Percentiles rank a stretch among this genome's conserved stretches.
Conservation (phyloP, 2,113 vertebrate species). For the Dasyprocta punctata region DNA sequence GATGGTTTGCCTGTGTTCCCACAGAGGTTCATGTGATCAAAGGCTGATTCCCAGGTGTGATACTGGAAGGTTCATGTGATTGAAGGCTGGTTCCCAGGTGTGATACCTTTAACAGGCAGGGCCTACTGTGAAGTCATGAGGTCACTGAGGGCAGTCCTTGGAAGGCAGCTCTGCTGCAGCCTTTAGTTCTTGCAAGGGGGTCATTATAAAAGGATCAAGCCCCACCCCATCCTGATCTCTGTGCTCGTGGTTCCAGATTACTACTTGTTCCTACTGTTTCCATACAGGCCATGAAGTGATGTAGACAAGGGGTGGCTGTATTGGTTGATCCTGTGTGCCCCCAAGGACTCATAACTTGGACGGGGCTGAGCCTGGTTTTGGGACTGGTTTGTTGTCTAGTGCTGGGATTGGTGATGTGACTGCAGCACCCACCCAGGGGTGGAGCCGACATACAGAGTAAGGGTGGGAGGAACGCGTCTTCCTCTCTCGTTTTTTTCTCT, state of each 20-base stretch:
- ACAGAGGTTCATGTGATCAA: not conserved
- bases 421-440: too few species aligned
- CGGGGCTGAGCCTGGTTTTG: too few species aligned
- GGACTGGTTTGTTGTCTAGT: too few species aligned
- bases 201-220: not conserved
- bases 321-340: too few species aligned
- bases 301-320: not conserved
- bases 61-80: not conserved
- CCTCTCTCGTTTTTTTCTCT: too few species aligned
- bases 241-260: not conserved
- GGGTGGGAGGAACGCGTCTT: too few species aligned
- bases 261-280: not conserved
- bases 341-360: too few species aligned
- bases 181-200: not conserved
- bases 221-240: not conserved
- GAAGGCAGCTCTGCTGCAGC: not conserved
- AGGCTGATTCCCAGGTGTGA: not conserved
- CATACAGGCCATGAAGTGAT: not conserved
- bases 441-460: too few species aligned
- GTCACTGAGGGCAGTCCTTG: too few species aligned
- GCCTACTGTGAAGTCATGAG: not conserved
- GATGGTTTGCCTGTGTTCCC: not conserved
- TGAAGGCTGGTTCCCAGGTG: not conserved
- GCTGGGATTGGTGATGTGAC: too few species aligned
- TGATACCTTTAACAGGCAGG: too few species aligned